Percentiles rank a stretch among this genome's conserved stretches.
phyloP scores from a whole-genome alignment of 2,113 vertebrate genomes.

The Trematomus loennbergii region DNA sequence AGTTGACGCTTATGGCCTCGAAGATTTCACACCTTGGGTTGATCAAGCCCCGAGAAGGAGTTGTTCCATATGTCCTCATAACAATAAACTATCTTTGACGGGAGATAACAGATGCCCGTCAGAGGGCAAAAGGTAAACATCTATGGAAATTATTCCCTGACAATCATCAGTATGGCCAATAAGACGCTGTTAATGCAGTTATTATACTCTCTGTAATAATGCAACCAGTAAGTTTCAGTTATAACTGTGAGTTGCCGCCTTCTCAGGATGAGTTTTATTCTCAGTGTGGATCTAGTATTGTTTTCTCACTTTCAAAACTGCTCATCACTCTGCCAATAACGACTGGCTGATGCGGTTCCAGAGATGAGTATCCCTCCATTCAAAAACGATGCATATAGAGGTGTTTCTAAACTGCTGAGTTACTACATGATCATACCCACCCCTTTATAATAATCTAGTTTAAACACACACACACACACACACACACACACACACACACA shows the following conservation, averaged over 20 bases:
- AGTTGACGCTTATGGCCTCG: too few relatives aligned
- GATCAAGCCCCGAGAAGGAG: too few relatives aligned
- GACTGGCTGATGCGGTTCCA: slow-evolving; percentile 4
- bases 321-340: not conserved
- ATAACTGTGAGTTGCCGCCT: slow-evolving; percentile 16
- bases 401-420: not conserved
- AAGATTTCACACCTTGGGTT: too few relatives aligned
- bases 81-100: too few relatives aligned
- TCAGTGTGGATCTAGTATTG: not conserved
- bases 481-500: not conserved
- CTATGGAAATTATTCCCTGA: too few relatives aligned
- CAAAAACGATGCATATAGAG: not conserved
- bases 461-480: not conserved
- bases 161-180: not conserved
- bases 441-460: not conserved
- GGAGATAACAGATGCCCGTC: too few relatives aligned
- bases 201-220: not conserved
- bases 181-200: not conserved
- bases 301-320: slow-evolving; percentile 7
- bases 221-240: not conserved
- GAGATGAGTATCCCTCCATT: slow-evolving; percentile 3
- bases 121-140: too few relatives aligned
- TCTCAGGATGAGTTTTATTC: slow-evolving; percentile 13
- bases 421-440: not conserved
- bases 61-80: too few relatives aligned